A percentile compares a stretch with the other conserved stretches of the same genome.
These are phyloP conservation scores for Champsocephalus gunnari DNA, from an alignment of 2,797 vertebrate genomes.

Conservation along the genomic window DNA sequence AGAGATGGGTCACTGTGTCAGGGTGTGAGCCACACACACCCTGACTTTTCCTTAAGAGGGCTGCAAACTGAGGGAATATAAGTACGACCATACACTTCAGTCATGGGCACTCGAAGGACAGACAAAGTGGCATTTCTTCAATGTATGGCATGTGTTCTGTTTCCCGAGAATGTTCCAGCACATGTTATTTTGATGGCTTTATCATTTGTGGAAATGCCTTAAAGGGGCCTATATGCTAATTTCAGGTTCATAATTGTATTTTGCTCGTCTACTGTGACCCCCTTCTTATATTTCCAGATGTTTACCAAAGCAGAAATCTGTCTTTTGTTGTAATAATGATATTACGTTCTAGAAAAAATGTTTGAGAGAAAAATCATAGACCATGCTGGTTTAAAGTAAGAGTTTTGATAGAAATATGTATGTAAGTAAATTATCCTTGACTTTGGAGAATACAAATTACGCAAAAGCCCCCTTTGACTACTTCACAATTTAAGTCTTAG, in stretches of 20 bases:
- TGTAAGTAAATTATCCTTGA: not conserved
- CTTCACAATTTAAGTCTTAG: not conserved
- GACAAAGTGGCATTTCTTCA: not conserved
- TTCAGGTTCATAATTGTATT: no score
- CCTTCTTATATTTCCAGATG: no score
- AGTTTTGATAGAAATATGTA: no score
- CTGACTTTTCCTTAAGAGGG: not conserved
- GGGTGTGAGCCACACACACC: not conserved
- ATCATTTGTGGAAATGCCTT: no score
- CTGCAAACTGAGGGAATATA: slow-evolving; percentile 4
- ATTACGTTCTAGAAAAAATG: not conserved
- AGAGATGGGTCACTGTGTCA: slow-evolving; percentile 8
- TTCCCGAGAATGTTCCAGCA: not conserved
- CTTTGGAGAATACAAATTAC: not conserved
- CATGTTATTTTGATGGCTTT: not conserved
- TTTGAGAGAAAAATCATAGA: no score
- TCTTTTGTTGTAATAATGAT: not conserved
- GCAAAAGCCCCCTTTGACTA: not conserved
- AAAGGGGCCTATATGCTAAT: no score
- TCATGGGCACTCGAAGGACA: not conserved
- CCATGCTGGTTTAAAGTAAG: no score
- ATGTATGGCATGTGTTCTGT: not conserved
- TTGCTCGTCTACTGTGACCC: no score
- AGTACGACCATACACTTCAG: not conserved
- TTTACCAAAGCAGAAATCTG: no score